phyloP scores from a whole-genome alignment of 2,888 invertebrate species.

The Lepidocyrtinus sp. region DNA sequence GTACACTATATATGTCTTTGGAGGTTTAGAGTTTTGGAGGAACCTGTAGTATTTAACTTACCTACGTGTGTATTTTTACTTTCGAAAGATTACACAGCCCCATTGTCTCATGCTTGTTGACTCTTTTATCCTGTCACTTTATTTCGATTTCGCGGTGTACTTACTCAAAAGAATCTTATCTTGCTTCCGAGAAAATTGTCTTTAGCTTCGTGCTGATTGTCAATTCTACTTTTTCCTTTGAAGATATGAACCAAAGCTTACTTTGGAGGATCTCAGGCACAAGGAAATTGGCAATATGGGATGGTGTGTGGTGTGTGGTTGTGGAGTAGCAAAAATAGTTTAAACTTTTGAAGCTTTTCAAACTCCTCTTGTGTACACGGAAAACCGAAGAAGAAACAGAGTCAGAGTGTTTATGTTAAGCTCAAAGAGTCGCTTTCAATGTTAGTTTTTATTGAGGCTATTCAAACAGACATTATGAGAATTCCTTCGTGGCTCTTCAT shows the following conservation, averaged over 20 bases:
- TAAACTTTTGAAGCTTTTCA: not conserved
- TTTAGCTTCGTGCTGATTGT: too few species aligned
- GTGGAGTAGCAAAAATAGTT: not conserved
- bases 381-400: too few species aligned
- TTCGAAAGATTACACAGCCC: not conserved
- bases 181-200: not conserved
- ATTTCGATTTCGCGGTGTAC: not conserved
- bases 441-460: slow-evolving; percentile 39
- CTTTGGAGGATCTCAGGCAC: not conserved
- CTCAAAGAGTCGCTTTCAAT: slow-evolving; percentile 8
- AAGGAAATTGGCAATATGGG: not conserved
- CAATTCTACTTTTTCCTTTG: not conserved
- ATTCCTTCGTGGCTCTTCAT: slow-evolving; percentile 24
- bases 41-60: too few species aligned
- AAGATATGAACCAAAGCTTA: too few species aligned
- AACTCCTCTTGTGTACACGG: not conserved
- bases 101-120: not conserved
- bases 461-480: slow-evolving; percentile 32
- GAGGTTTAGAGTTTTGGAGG: too few species aligned
- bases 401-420: not conserved
- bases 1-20: too few species aligned
- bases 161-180: not conserved
- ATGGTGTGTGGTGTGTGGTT: too few species aligned
- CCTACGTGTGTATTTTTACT: not conserved
- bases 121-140: not conserved